A percentile compares a stretch with the other conserved stretches of the same genome.
Evolutionary conservation across 2,113 vertebrate species (phyloP).

Genomic region (Uria aalge): DNA sequence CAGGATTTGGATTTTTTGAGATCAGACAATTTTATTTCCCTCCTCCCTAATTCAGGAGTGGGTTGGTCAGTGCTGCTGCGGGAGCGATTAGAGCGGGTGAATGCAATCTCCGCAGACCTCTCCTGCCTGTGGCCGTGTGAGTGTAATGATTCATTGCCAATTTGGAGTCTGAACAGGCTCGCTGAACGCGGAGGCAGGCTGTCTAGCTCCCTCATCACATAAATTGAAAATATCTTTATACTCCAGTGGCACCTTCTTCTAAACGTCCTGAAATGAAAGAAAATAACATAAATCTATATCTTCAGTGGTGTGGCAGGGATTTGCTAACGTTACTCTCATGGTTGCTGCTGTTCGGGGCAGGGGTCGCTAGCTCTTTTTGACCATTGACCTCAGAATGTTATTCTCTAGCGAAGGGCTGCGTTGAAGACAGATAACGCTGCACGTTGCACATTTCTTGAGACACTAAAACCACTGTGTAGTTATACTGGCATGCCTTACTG

Average conservation of each 20-base stretch:
- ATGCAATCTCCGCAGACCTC: slow-evolving; percentile 40
- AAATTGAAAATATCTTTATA: slow-evolving; percentile 42
- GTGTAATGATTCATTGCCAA: slow-evolving; percentile 19
- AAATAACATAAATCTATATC: slow-evolving; percentile 27
- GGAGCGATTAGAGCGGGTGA: not conserved
- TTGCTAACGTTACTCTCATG: not conserved
- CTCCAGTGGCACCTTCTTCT: not conserved
- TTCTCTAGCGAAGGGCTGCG: not conserved
- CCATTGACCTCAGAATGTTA: not conserved
- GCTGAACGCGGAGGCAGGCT: slow-evolving; percentile 40
- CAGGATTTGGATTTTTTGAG: slow-evolving; percentile 18
- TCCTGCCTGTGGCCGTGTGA: not conserved
- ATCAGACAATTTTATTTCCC: slow-evolving; percentile 11
- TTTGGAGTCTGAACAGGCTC: slow-evolving; percentile 55
- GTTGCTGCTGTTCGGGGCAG: not conserved
- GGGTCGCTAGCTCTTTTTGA: slow-evolving; percentile 26
- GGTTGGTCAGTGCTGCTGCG: not conserved
- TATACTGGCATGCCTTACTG: not conserved
- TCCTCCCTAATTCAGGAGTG: not conserved
- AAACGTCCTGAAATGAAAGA: slow-evolving; percentile 22
- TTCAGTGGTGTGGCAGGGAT: not conserved
- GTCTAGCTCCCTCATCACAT: slow-evolving; percentile 49
- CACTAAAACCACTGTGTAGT: not conserved
- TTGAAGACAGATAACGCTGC: not conserved
- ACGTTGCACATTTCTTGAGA: not conserved